Evolutionary conservation across 2,797 vertebrate species (phyloP), one percentile per base, ranked within the genome.

Genomic region (Oceanodroma leucorhoa): DNA sequence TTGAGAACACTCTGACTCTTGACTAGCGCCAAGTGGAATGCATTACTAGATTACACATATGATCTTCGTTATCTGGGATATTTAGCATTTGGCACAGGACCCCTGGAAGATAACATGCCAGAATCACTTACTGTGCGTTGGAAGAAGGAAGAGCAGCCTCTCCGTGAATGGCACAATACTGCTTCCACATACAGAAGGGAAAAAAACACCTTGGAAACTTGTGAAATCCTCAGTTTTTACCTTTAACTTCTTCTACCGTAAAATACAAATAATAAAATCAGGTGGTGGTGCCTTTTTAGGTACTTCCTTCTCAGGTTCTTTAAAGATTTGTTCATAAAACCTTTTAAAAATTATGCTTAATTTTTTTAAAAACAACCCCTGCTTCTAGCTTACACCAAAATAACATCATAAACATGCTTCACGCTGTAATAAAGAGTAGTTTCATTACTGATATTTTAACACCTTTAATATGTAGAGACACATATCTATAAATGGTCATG

Each of bases 61-160:
- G 90, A 96, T 85, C 90, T 95, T 94, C 23, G 83, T 96, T 97
- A 96, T 96, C 95, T 90, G 92, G 87, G 94, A 89, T 97, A 91
- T 85, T 97, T 94, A 95, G 87, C 67, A 78, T 81, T 95, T 96
- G 93, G 96, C 89, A 91, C 7, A 29, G 66, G 81, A 84, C 32
- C 71, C 48, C 87, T 80, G 41, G 73, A 92, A 97, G 94, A 96
- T 75, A 94, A 93, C 34, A 91, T 38, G 79, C 91, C 91, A 93
- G 70, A 93, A 91, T 50, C 79, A 80, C 90, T 96, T 91, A 94
- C 34, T 91, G 83, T 89, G 89, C n/a, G 6, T 48, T 89, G 91
- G 55, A 69, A 93, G 76, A 92, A 64, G 89, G 86, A 92, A 89
- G 73, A 89, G 67, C 41, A 87, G 66, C 13, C 43, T 91, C 83